phyloP scores from a whole-genome alignment of 1,140 invertebrate species.

The Kradibia gibbosae region DNA sequence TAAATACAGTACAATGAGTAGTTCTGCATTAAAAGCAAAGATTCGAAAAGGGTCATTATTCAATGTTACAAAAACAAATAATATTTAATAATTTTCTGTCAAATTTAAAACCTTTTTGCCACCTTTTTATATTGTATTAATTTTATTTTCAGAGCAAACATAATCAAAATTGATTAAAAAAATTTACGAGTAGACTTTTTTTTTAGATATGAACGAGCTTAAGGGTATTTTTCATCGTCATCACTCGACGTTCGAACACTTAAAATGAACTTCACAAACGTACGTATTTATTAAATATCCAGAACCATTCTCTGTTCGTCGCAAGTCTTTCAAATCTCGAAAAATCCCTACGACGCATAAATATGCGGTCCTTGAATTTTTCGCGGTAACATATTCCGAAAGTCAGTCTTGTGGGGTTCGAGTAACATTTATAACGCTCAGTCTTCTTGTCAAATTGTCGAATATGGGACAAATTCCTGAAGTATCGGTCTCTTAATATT shows the following conservation, averaged over 20 bases:
- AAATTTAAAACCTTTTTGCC: too few relatives aligned
- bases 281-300: slow-evolving; percentile 34
- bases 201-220: too few relatives aligned
- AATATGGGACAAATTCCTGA: background rate
- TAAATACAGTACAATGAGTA: too few relatives aligned
- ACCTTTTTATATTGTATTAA: too few relatives aligned
- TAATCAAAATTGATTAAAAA: too few relatives aligned
- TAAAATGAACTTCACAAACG: slow-evolving; percentile 21
- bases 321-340: background rate
- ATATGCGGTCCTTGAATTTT: slow-evolving; percentile 2
- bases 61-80: too few relatives aligned
- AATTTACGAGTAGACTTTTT: too few relatives aligned
- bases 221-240: slow-evolving; percentile 41
- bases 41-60: too few relatives aligned
- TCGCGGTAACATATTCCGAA: background rate
- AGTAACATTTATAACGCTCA: background rate
- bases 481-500: background rate
- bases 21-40: too few relatives aligned
- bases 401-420: background rate
- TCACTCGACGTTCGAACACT: background rate
- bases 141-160: too few relatives aligned
- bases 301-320: background rate
- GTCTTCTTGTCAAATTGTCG: background rate
- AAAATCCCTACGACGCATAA: background rate
- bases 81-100: too few relatives aligned